Evolutionary conservation across 2,888 invertebrate genomes (phyloP).

Genomic region (Ectemnius continuus): DNA sequence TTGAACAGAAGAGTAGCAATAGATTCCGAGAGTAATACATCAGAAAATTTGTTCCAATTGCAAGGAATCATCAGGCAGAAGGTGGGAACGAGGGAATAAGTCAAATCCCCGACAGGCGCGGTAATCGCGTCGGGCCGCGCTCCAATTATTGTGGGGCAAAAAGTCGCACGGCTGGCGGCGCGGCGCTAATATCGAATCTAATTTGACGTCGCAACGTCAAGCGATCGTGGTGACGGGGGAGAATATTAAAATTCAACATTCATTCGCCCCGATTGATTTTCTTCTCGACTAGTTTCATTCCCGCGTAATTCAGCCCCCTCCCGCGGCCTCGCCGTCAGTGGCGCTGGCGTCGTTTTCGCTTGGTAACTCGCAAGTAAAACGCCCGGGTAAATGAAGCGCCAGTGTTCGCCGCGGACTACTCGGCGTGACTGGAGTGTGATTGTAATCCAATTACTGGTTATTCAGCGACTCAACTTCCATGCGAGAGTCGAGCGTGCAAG

Average conservation of each 20-base stretch:
- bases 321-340: background rate
- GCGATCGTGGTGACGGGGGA: background rate
- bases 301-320: background rate
- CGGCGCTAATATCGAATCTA: conserved; percentile 9
- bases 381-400: conserved; percentile 15
- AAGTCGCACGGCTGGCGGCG: background rate
- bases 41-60: too few species aligned
- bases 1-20: too few species aligned
- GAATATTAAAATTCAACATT: conserved; percentile 17
- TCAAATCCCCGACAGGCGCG: background rate
- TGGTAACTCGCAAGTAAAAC: conserved; percentile 17
- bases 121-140: conserved; percentile 3
- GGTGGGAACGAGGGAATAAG: too few species aligned
- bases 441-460: too few species aligned
- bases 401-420: too few species aligned
- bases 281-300: background rate
- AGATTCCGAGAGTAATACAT: too few species aligned
- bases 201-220: conserved; percentile 17
- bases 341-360: conserved; percentile 5
- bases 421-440: too few species aligned
- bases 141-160: conserved; percentile 31
- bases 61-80: too few species aligned
- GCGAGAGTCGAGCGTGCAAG: too few species aligned
- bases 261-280: conserved; percentile 7
- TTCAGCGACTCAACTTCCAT: too few species aligned